Percentiles rank a stretch among this genome's conserved stretches.
Evolutionary conservation across 2,888 invertebrate genomes (phyloP).

Genomic region (Torymus auratus): DNA sequence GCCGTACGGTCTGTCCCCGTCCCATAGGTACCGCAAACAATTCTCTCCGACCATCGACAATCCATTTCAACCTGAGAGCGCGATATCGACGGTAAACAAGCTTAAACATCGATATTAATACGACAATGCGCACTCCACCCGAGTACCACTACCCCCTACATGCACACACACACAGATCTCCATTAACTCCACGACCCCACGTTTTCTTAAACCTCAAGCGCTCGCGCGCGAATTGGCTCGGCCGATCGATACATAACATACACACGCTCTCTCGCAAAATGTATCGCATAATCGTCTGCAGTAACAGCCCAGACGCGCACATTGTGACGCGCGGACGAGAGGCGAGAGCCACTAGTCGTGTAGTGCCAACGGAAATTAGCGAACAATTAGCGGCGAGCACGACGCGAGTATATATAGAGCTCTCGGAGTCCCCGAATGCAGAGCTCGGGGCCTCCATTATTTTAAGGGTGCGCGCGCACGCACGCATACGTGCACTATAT

Average conservation of each 20-base stretch:
- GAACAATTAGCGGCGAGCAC: constrained; percentile 69
- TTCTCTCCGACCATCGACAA: too few relatives aligned
- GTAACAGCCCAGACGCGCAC: neutral
- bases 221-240: too few relatives aligned
- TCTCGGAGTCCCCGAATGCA: neutral
- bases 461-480: constrained; percentile 7
- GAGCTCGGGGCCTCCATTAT: constrained; percentile 14
- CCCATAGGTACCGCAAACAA: too few relatives aligned
- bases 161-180: neutral
- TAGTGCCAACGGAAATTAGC: constrained; percentile 72
- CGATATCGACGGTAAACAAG: constrained; percentile 41
- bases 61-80: too few relatives aligned
- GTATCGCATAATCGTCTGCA: too few relatives aligned
- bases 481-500: neutral
- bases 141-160: constrained; percentile 1
- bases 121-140: constrained; percentile 25
- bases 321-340: constrained; percentile 33
- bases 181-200: neutral
- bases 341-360: neutral
- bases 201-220: too few relatives aligned
- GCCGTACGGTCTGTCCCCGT: too few relatives aligned
- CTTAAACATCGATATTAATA: constrained; percentile 27
- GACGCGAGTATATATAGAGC: constrained; percentile 23
- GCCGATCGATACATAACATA: too few relatives aligned
- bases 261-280: too few relatives aligned